Conservation (phyloP, 2,113 vertebrate species). For the Porphyrio hochstetteri region DNA sequence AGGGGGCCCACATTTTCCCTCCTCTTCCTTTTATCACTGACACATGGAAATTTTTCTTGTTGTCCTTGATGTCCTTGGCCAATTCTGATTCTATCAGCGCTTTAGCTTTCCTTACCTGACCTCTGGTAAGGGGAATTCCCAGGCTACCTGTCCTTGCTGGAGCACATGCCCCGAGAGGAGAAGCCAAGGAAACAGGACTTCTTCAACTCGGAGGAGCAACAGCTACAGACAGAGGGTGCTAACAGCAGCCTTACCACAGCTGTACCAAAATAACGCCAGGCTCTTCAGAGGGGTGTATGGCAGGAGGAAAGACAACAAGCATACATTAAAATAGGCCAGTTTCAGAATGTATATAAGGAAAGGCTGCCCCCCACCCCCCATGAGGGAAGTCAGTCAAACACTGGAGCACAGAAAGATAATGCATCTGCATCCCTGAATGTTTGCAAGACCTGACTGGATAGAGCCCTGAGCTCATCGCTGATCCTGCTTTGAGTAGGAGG, state of each 20-base stretch:
- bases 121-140: too few species aligned
- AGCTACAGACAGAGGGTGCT: background rate
- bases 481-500: background rate
- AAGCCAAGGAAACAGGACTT: background rate
- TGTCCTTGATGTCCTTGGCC: too few species aligned
- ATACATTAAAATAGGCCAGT: background rate
- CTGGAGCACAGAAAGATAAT: background rate
- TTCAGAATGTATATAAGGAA: background rate
- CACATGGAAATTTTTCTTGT: too few species aligned
- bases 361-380: background rate
- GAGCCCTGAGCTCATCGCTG: background rate
- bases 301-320: background rate
- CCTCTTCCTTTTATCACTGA: too few species aligned
- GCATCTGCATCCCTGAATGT: background rate
- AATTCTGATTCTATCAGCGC: too few species aligned
- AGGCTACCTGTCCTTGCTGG: too few species aligned
- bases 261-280: background rate
- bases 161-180: background rate
- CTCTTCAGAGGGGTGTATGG: background rate
- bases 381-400: background rate
- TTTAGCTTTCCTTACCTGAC: too few species aligned
- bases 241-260: background rate
- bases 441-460: background rate
- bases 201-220: background rate
- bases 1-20: too few species aligned